Conservation (phyloP, 2,113 vertebrate species). For the Anser brachyrhynchus region DNA sequence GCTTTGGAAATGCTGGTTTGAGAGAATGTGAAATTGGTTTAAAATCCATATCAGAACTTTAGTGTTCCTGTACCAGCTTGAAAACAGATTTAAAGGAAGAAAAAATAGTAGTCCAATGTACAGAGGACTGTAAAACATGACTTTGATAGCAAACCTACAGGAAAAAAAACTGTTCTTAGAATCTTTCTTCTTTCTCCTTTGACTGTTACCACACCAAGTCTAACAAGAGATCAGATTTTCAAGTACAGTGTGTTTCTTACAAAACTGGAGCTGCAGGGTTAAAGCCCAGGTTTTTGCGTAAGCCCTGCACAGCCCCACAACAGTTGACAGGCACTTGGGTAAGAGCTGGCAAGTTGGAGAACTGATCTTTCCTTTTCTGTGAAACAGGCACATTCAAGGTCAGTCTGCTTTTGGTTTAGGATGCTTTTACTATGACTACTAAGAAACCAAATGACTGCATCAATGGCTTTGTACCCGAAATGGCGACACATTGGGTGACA, state of each 20-base stretch:
- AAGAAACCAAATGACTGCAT: background rate
- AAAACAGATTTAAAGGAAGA: background rate
- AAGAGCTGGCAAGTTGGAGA: background rate
- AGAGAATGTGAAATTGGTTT: background rate
- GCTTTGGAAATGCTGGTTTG: background rate
- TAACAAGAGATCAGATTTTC: background rate
- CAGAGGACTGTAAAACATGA: background rate
- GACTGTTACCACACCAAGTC: background rate
- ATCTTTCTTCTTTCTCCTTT: background rate
- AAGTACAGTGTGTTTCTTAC: background rate
- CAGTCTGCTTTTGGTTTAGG: background rate
- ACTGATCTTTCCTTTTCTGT: background rate
- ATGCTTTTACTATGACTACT: background rate
- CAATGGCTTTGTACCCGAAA: background rate
- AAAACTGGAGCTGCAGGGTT: background rate
- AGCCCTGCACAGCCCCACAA: background rate
- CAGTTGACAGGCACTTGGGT: background rate
- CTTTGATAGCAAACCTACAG: background rate
- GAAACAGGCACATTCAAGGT: accelerated
- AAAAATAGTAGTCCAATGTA: background rate
- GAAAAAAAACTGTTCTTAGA: background rate
- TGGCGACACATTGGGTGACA: background rate
- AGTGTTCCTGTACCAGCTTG: background rate
- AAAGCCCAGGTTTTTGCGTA: accelerated
- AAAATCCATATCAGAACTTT: background rate